Conservation (phyloP, 2,888 invertebrate genomes). For the Hybos culiciformis region DNA sequence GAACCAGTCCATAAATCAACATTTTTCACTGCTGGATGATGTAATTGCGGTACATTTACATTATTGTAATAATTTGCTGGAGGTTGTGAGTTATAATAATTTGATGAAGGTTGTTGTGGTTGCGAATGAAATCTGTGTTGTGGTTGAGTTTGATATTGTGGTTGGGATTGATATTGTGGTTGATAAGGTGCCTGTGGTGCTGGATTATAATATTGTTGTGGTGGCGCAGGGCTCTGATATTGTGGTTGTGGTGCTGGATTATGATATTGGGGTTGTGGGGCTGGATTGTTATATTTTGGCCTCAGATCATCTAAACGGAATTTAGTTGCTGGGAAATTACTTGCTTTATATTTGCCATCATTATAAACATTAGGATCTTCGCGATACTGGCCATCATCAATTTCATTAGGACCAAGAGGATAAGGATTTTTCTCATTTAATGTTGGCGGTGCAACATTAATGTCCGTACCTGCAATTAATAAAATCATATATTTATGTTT, state of each 20-base stretch:
- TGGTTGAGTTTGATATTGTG: conserved; percentile 22
- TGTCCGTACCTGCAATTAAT: conserved; percentile 42
- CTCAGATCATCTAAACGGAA: conserved; percentile 30
- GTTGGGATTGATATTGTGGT: conserved; percentile 25
- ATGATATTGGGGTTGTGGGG: conserved; percentile 22
- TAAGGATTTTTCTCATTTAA: conserved; percentile 40
- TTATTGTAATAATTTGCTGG: conserved; percentile 28
- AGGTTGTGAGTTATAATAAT: conserved; percentile 30
- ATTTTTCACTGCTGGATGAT: conserved; percentile 57
- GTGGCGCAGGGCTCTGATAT: conserved; percentile 28
- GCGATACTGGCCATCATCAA: conserved; percentile 75
- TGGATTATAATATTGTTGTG: conserved; percentile 20
- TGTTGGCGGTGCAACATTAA: conserved; percentile 74
- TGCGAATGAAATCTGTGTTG: conserved; percentile 19
- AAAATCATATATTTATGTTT: too few relatives aligned
- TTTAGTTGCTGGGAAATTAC: conserved; percentile 25
- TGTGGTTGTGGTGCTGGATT: conserved; percentile 15
- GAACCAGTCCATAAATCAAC: conserved; percentile 61
- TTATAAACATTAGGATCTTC: conserved; percentile 72
- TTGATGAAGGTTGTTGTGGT: conserved; percentile 17
- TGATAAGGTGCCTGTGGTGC: conserved; percentile 17
- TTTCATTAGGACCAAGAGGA: conserved; percentile 42
- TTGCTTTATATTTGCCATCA: conserved; percentile 41
- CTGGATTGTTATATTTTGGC: conserved; percentile 16
- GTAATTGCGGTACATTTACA: conserved; percentile 43